These are phyloP conservation scores for Xestia sexstrigata DNA, from an alignment of 2,888 invertebrate species.

Conservation along the genomic window DNA sequence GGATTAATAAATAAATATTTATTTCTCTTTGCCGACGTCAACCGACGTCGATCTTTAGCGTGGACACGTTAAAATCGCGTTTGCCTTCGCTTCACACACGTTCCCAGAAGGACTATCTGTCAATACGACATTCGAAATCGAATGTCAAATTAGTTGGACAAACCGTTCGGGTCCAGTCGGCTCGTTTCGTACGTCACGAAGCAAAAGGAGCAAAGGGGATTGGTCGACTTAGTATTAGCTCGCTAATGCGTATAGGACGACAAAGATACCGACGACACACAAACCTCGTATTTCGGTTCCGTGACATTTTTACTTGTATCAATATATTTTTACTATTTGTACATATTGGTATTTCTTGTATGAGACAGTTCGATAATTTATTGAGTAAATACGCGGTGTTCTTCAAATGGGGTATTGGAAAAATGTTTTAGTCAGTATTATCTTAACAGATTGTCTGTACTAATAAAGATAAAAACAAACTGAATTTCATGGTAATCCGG, in stretches of 20 bases:
- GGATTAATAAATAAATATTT: conserved; percentile 77
- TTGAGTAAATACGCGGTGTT: conserved; percentile 54
- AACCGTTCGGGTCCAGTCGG: conserved; percentile 68
- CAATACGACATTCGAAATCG: conserved; percentile 78
- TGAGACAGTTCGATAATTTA: conserved; percentile 44
- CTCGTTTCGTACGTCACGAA: conserved; percentile 77
- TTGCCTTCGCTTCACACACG: conserved; percentile 68
- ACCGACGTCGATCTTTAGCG: conserved; percentile 76
- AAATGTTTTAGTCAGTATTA: conserved; percentile 5
- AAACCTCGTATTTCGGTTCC: conserved; percentile 49
- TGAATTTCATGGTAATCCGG: conserved; percentile 37
- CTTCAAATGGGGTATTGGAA: conserved; percentile 55
- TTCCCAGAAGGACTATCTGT: conserved; percentile 85
- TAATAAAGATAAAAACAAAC: conserved; percentile 46
- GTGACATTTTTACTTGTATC: conserved; percentile 64
- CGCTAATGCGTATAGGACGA: conserved; percentile 77
- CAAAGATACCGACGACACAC: conserved; percentile 73
- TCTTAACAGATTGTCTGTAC: conserved; percentile 22
- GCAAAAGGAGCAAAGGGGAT: conserved; percentile 71
- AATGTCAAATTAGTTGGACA: conserved; percentile 75
- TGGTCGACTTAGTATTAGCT: conserved; percentile 72
- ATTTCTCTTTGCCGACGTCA: conserved; percentile 73
- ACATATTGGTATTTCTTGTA: conserved; percentile 61
- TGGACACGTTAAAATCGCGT: conserved; percentile 79
- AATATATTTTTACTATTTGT: conserved; percentile 65